These are phyloP conservation scores for Lithophane socia DNA, from an alignment of 2,888 invertebrate species.

Conservation along the genomic window DNA sequence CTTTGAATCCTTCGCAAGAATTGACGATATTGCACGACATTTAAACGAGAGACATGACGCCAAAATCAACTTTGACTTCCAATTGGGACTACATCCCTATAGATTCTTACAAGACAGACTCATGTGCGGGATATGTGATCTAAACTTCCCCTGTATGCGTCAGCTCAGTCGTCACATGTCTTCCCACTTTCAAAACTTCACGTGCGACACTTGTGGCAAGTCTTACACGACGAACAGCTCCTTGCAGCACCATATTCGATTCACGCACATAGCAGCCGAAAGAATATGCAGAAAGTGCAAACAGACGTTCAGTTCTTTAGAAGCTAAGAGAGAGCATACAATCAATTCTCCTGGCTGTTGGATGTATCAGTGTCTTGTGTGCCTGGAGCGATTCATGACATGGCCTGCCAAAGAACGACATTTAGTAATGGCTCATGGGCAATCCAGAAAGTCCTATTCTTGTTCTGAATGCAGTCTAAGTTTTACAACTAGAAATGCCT, in stretches of 20 bases:
- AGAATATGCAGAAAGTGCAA: conserved; percentile 82
- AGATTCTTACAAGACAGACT: conserved; percentile 78
- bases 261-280: conserved; percentile 75
- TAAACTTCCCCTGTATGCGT: conserved; percentile 77
- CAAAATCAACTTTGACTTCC: conserved; percentile 72
- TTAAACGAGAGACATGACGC: conserved; percentile 73
- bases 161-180: conserved; percentile 83
- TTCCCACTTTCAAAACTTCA: conserved; percentile 80
- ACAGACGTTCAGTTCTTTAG: conserved; percentile 74
- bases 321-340: conserved; percentile 78
- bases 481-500: conserved; percentile 77
- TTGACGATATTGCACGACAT: conserved; percentile 79
- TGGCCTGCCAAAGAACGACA: conserved; percentile 79
- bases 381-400: conserved; percentile 79
- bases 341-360: conserved; percentile 77
- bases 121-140: conserved; percentile 78
- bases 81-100: conserved; percentile 83
- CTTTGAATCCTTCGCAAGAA: conserved; percentile 66
- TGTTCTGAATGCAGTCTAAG: conserved; percentile 81
- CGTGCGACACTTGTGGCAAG: conserved; percentile 84
- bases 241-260: conserved; percentile 78
- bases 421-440: conserved; percentile 76
- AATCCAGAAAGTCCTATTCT: conserved; percentile 72
- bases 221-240: conserved; percentile 81
- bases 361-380: conserved; percentile 80